Evolutionary conservation across 2,113 vertebrate genomes (phyloP).

Genomic region (Alligator mississippiensis): DNA sequence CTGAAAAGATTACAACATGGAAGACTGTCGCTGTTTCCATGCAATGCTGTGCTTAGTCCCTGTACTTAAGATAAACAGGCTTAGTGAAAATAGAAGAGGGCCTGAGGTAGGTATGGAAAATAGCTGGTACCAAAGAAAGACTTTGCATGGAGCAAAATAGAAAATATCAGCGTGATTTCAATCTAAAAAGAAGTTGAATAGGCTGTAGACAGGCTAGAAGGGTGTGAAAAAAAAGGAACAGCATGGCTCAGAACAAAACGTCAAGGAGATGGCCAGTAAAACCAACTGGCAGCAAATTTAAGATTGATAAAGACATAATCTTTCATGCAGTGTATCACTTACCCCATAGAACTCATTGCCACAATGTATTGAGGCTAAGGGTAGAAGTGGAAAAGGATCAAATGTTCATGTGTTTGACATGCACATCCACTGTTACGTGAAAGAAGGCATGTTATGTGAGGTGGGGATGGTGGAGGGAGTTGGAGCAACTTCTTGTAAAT

Average conservation of each 20-base stretch:
- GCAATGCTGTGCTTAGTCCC: too few relatives aligned
- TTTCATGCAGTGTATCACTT: neutral
- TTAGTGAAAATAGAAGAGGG: neutral
- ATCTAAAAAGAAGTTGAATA: neutral
- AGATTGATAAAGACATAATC: neutral
- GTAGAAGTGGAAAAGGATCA: too few relatives aligned
- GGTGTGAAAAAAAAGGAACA: neutral
- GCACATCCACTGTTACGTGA: too few relatives aligned
- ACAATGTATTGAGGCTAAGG: neutral
- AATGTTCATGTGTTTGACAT: too few relatives aligned
- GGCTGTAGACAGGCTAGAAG: neutral
- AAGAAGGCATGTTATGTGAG: too few relatives aligned
- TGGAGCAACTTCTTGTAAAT: too few relatives aligned
- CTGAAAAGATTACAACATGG: too few relatives aligned
- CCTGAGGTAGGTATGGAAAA: neutral
- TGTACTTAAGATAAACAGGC: neutral
- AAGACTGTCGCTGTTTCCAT: too few relatives aligned
- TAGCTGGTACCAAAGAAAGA: neutral
- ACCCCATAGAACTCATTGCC: neutral
- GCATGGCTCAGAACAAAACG: neutral
- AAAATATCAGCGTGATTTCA: neutral
- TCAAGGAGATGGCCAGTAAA: neutral
- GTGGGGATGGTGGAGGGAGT: too few relatives aligned
- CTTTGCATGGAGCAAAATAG: neutral
- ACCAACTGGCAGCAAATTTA: neutral